Base-by-base conservation (phyloP, 2,797 vertebrate genomes). In the Myotis myotis region DNA sequence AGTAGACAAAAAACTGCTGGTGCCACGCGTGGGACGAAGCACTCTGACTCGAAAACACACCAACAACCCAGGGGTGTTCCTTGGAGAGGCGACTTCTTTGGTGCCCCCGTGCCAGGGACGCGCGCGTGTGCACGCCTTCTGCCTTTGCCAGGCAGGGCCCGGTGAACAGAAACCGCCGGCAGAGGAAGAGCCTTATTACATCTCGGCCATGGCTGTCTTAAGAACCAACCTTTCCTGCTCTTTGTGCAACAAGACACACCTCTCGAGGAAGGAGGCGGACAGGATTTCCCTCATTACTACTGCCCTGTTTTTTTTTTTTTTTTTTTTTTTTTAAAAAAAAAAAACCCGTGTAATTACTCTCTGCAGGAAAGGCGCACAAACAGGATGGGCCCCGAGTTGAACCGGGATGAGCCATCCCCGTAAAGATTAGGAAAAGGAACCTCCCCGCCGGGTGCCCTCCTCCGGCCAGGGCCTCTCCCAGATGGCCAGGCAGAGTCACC, bases 171-270 rank as follows among this genome's bases (percentile, higher is more conserved):
- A 88, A 96, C 83, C 72, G 33, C 49, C 3, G 3, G 6, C 22
- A 23, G 64, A 91, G 91, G 89, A 95, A 93, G 87, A 89, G 87
- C 78, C 81, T 78, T 76, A 68, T 41, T 82, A 78, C 33, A 22
- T 78, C 75, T 78, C 19, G 4, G 86, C 55, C 60, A 20, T 8
- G 66, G 86, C 75, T 87, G 88, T 68, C 85, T 96, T 91, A 49
- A 84, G 96, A 97, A 97, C 96, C 66, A 30, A 97, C 49, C 88
- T 94, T 96, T 97, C 97, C 94, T 91, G 97, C 94, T 97, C 94
- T 94, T 94, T 94, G 89, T 95, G 96, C 78, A 89, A 91, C 75
- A 22, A 91, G 96, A 87, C 96, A 97, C 96, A 96, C 97, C 97
- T 96, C 95, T 96, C 88, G 1, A 66, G 87, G 96, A 96, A 93